Base-by-base conservation (phyloP, 2,888 invertebrate genomes). In the Hoplodrina ambigua region DNA sequence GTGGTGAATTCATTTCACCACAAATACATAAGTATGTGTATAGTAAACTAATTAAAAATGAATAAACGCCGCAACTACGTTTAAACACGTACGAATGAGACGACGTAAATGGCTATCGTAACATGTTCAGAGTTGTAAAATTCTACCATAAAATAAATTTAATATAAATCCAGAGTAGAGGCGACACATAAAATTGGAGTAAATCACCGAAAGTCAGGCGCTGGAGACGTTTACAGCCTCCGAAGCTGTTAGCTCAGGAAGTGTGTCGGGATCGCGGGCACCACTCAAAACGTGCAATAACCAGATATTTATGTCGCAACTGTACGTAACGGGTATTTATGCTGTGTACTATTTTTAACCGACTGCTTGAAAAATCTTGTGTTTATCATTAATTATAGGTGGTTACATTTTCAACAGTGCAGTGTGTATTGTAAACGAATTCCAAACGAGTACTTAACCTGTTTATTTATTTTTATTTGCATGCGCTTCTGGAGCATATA, bases 191-290 rank as follows among this genome's bases (percentile, higher is more conserved):
- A 95, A 95, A 94, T 94, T 91, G 94, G 87, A 92, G 94, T 95
- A 95, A 95, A 95, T 95, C 95, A 94, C 94, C 90, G 87, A 93
- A 94, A 94, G 94, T 94, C 95, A 94, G 92, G 90, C 94, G 94
- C 87, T 90, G 89, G 90, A 94, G 95, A 95, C 94, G 94, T 95
- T 95, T 94, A 95, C 94, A 93, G 93, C 93, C 91, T 87, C 88
- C 65, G 88, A 91, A 91, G 94, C 93, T 93, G 94, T 94, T 94
- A 94, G 94, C 91, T 92, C 91, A 90, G 93, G 91, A 89, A 89
- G 89, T 89, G 85, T 87, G 85, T 70, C 84, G 88, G 85, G 85
- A 87, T 84, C 89, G 87, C 85, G 89, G 86, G 86, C 82, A 87
- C 92, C 92, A 90, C 93, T 93, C 90, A 86, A 90, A 86, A 85